Conservation (phyloP, 1,140 invertebrate species). For the Drosophila cardini region DNA sequence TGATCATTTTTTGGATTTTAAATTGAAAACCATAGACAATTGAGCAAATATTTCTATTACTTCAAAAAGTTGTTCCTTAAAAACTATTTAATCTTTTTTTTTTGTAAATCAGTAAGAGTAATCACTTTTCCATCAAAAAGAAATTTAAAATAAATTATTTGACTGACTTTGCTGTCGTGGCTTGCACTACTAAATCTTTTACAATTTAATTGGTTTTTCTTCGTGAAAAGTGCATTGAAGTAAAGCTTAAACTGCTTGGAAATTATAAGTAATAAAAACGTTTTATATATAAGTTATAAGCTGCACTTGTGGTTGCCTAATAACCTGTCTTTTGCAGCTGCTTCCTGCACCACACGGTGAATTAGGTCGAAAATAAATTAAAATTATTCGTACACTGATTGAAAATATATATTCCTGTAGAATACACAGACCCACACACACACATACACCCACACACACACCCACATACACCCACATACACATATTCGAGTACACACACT, state of each 20-base stretch:
- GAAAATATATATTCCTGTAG: conserved; percentile 9
- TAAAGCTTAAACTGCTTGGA: background rate
- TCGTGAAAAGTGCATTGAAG: background rate
- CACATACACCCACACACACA: conserved; percentile 2
- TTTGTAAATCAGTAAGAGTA: no score
- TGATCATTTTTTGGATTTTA: no score
- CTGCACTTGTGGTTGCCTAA: background rate
- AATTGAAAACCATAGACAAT: no score
- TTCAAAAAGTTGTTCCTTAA: no score
- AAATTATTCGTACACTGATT: conserved; percentile 9
- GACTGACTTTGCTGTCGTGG: no score
- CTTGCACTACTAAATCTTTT: background rate
- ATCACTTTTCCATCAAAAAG: no score
- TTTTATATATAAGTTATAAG: background rate
- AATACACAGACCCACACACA: background rate
- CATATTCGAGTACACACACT: background rate
- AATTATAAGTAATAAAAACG: conserved; percentile 3
- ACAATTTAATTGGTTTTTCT: no score
- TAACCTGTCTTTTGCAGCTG: background rate
- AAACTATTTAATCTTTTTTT: no score
- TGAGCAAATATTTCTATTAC: no score
- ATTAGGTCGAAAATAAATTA: conserved; percentile 31
- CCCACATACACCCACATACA: background rate
- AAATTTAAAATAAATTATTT: no score
- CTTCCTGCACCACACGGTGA: background rate